Evolutionary conservation across 2,797 vertebrate species (phyloP).

Genomic region (Karalla daura): DNA sequence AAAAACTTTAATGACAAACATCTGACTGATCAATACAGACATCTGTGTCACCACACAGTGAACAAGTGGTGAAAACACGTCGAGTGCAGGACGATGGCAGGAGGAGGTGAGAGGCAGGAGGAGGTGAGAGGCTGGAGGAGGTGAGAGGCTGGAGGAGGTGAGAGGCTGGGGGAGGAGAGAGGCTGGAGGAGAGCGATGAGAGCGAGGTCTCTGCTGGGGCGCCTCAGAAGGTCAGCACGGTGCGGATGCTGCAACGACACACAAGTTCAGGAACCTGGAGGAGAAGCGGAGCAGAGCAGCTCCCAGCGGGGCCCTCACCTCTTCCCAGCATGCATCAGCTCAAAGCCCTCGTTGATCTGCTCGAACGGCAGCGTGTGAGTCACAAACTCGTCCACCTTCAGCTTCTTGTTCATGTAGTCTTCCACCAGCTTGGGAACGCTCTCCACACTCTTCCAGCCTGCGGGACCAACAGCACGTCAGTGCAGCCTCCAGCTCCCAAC

Average conservation of each 20-base stretch:
- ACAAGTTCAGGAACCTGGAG: background rate
- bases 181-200: conserved; percentile 25
- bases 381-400: conserved; percentile 97
- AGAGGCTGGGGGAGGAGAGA: conserved; percentile 25
- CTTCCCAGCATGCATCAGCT: conserved; percentile 92
- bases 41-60: conserved; percentile 27
- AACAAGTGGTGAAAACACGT: conserved; percentile 33
- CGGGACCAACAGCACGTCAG: background rate
- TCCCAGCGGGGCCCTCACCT: no score
- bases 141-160: no score
- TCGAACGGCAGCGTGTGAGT: conserved; percentile 90
- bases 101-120: no score
- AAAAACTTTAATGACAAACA: no score
- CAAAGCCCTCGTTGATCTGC: conserved; percentile 94
- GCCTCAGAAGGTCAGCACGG: conserved; percentile 85
- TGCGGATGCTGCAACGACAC: conserved; percentile 84
- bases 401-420: conserved; percentile 94
- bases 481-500: no score
- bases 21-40: conserved; percentile 12
- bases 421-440: conserved; percentile 92
- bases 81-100: conserved; percentile 42
- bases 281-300: background rate
- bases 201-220: conserved; percentile 9
- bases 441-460: conserved; percentile 97
- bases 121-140: no score